These are phyloP conservation scores for Psilopsiagon aymara DNA, from an alignment of 2,113 vertebrate species.

Conservation along the genomic window DNA sequence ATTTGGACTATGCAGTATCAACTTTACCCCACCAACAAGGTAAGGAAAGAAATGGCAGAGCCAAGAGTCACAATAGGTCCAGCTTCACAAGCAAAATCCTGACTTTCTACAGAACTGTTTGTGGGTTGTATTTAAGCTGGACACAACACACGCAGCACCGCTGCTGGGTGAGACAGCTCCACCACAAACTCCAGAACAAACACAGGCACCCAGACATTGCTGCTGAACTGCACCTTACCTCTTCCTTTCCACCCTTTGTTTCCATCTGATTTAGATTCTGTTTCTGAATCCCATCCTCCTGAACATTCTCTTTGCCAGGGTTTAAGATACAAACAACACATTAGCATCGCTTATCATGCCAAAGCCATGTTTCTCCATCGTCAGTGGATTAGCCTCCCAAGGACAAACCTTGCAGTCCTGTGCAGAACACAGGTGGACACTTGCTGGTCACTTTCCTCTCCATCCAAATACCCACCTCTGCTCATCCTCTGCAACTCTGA, in stretches of 20 bases:
- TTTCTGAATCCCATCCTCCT: neutral
- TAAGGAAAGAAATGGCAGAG: constrained; percentile 36
- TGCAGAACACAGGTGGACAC: neutral
- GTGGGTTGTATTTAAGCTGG: constrained; percentile 17
- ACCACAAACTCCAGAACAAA: constrained; percentile 39
- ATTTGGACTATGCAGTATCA: constrained; percentile 37
- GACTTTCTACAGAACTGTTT: constrained; percentile 17
- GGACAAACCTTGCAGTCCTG: neutral
- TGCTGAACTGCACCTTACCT: neutral
- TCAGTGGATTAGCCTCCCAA: neutral
- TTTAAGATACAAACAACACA: neutral
- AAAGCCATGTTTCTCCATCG: neutral
- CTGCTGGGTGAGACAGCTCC: neutral
- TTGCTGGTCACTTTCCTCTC: neutral
- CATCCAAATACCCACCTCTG: neutral
- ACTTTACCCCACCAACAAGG: constrained; percentile 45
- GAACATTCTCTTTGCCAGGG: neutral
- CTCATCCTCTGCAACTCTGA: neutral
- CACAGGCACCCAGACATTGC: neutral
- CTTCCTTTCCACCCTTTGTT: neutral
- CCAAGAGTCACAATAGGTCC: constrained; percentile 14
- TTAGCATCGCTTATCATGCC: neutral
- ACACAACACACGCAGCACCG: neutral
- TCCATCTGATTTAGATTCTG: neutral
- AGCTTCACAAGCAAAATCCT: constrained; percentile 30